Evolutionary conservation across 2,888 invertebrate species (phyloP), one percentile per base, ranked within the genome.

Genomic region (Fragum fragum): DNA sequence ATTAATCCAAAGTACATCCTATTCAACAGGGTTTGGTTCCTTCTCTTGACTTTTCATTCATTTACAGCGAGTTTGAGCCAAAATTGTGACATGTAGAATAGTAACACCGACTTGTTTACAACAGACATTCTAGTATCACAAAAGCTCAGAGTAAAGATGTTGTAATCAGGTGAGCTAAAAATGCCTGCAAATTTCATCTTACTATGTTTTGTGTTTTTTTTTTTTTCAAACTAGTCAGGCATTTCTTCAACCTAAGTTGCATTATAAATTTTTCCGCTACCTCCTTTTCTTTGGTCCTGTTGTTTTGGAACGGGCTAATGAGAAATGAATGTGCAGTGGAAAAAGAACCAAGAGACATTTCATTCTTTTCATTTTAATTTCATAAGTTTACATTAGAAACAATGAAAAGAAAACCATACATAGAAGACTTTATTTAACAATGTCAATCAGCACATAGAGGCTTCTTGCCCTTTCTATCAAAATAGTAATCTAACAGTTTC

Each of bases 341-440:
- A 39, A 39, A 39, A 9, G 7, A 39, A 39, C 7, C 7, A 6
- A 39, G 39, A 9, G 14, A 39, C 14, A 39, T 39, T 39, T 6
- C 6, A 39, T 63, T n/a, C 42, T 36, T 66, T 66, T 66, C 26
- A 32, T 66, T 66, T 66, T 23, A 66, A 18, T 66, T 66, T 66
- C 66, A 66, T 66, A 66, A 66, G 66, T 66, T 66, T 66, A 66
- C 66, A 66, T 66, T 39, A 26, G 26, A 57, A 57, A 23, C 57
- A 57, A 57, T 57, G 57, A 23, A 57, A 57, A 57, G 57, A 23
- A 57, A 57, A 57, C n/a, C 23, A 16, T 47, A 47, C 47, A 47
- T 47, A 3, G 26, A 57, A n/a, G 23, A 57, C 57, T 26, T n/a
- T 57, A 57, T 57, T 26, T 57, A 57, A 57, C 57, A 57, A 57